Conservation (phyloP, 2,797 vertebrate species). For the Pelochelys cantorii region DNA sequence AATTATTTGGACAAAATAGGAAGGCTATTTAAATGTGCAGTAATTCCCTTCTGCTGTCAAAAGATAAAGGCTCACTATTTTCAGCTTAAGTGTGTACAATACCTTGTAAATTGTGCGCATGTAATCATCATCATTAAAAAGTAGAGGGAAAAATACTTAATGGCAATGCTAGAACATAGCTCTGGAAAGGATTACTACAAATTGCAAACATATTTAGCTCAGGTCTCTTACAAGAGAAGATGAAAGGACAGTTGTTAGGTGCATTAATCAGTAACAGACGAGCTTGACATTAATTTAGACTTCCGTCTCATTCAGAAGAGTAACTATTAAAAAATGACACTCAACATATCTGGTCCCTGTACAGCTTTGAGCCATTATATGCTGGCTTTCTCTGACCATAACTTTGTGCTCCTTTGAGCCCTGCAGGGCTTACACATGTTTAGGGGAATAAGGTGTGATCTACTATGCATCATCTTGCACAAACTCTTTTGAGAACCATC, state of each 20-base stretch:
- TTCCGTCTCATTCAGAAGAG: conserved; percentile 40
- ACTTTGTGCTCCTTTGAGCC: conserved; percentile 30
- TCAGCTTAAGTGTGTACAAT: conserved; percentile 75
- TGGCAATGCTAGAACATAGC: conserved; percentile 29
- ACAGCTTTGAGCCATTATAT: not conserved
- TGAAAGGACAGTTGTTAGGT: conserved; percentile 55
- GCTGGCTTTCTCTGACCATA: not conserved
- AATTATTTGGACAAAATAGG: conserved; percentile 75
- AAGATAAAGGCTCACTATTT: conserved; percentile 78
- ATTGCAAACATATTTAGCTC: conserved; percentile 72
- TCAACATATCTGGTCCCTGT: conserved; percentile 22
- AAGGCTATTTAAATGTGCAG: conserved; percentile 72
- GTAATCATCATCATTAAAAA: conserved; percentile 67
- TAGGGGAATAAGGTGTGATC: not conserved
- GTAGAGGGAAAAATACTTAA: conserved; percentile 53
- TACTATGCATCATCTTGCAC: not conserved
- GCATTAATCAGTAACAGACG: not conserved
- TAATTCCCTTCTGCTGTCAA: conserved; percentile 77
- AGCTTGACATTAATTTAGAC: conserved; percentile 29
- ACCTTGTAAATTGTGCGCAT: conserved; percentile 72
- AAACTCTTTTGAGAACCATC: not conserved
- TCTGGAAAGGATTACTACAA: conserved; percentile 55
- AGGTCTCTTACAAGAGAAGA: conserved; percentile 36
- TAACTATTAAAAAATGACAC: conserved; percentile 22
- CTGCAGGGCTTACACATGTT: not conserved